Evolutionary conservation across 64 coral and sea anemone genomes (phyloP).

Genomic region (Montipora capricornis): DNA sequence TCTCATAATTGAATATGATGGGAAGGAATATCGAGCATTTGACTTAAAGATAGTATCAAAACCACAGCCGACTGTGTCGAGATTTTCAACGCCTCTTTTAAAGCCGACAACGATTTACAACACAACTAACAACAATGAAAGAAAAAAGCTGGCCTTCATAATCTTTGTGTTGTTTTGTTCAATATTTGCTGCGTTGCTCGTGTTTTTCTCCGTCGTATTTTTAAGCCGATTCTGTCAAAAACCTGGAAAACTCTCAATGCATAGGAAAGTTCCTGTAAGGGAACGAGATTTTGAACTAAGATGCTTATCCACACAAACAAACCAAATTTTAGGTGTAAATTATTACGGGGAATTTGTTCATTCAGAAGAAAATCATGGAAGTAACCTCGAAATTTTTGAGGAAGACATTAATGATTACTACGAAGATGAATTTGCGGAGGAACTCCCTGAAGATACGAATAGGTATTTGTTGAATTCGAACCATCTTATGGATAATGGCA

Average conservation of each 20-base stretch:
- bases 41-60: slow-evolving; percentile 1
- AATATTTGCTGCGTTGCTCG: slow-evolving; percentile 44
- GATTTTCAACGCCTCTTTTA: background rate
- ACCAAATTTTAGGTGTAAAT: background rate
- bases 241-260: slow-evolving; percentile 10
- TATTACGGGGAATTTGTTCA: slow-evolving; percentile 15
- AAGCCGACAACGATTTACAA: slow-evolving; percentile 16
- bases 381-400: slow-evolving; percentile 20
- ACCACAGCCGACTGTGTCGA: background rate
- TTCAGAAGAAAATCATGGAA: background rate
- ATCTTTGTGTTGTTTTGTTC: slow-evolving; percentile 40
- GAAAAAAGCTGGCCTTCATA: slow-evolving; percentile 32
- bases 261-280: background rate
- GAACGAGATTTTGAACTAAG: slow-evolving; percentile 12
- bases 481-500: background rate
- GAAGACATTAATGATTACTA: slow-evolving; percentile 36
- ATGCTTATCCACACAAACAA: background rate
- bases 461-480: slow-evolving; percentile 9
- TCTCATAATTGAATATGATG: slow-evolving; percentile 16
- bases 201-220: slow-evolving; percentile 53
- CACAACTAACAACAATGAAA: background rate
- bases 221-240: background rate
- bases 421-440: slow-evolving; percentile 8
- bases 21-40: slow-evolving; percentile 26
- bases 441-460: background rate